phyloP scores from a whole-genome alignment of 2,888 invertebrate genomes.

The Liopterus haemorrhoidalis region DNA sequence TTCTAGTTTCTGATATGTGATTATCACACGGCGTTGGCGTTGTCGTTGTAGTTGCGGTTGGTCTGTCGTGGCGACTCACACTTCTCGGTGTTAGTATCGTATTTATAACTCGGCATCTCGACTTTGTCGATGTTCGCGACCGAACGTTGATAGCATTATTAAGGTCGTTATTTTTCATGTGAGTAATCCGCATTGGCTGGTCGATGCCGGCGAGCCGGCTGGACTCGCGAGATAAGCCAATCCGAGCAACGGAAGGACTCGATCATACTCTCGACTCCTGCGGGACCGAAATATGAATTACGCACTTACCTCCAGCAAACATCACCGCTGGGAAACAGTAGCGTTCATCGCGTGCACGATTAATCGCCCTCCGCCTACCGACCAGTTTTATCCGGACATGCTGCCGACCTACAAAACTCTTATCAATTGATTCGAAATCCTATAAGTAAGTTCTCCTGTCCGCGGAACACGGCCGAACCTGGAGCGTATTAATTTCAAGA shows the following conservation, averaged over 20 bases:
- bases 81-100: too few species aligned
- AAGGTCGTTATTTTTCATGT: constrained; percentile 44
- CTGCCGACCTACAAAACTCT: too few species aligned
- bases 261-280: constrained; percentile 25
- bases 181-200: constrained; percentile 24
- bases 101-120: constrained; percentile 19
- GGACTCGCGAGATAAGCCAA: constrained; percentile 43
- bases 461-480: too few species aligned
- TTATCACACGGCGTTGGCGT: too few species aligned
- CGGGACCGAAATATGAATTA: constrained; percentile 40
- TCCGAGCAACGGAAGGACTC: constrained; percentile 30
- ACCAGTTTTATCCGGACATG: not conserved
- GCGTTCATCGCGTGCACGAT: too few species aligned
- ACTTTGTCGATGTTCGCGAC: constrained; percentile 19
- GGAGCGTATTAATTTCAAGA: too few species aligned
- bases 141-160: constrained; percentile 40
- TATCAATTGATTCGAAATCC: too few species aligned
- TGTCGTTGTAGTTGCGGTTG: too few species aligned
- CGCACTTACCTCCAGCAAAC: constrained; percentile 32
- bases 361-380: not conserved
- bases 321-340: constrained; percentile 15
- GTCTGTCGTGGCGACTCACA: constrained; percentile 3
- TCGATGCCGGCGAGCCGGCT: constrained; percentile 37
- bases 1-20: too few species aligned
- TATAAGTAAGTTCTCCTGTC: too few species aligned